A percentile compares a stretch with the other conserved stretches of the same genome.
These are phyloP conservation scores for Eospalax fontanierii DNA, from an alignment of 2,797 vertebrate species.

Conservation along the genomic window DNA sequence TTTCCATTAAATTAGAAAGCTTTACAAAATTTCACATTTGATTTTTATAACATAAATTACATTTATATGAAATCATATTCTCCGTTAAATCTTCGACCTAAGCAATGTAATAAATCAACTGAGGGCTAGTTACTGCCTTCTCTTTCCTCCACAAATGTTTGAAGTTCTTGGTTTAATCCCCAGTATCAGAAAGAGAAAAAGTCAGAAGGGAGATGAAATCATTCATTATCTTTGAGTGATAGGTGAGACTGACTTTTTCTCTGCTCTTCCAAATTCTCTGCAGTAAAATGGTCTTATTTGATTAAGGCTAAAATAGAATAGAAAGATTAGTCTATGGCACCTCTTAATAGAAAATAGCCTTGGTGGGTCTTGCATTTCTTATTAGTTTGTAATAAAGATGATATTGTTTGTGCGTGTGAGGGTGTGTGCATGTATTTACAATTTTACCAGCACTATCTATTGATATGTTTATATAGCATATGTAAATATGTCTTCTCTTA, in stretches of 20 bases:
- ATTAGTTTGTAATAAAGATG: neutral
- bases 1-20: constrained; percentile 45
- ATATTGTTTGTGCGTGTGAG: neutral
- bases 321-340: constrained; percentile 6
- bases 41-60: constrained; percentile 60
- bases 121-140: neutral
- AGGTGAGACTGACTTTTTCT: neutral
- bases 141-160: neutral
- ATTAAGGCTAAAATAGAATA: constrained; percentile 58
- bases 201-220: constrained; percentile 22
- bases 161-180: neutral
- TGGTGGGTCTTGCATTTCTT: constrained; percentile 31
- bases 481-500: neutral
- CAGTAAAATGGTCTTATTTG: constrained; percentile 51
- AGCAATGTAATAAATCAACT: neutral
- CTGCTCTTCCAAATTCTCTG: constrained; percentile 33
- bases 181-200: neutral
- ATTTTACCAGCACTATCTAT: constrained; percentile 19
- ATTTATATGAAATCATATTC: constrained; percentile 20
- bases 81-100: constrained; percentile 53
- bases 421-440: neutral
- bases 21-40: constrained; percentile 53
- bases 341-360: neutral
- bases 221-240: constrained; percentile 33
- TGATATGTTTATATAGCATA: neutral